Evolutionary conservation across 2,888 invertebrate species (phyloP).

Genomic region (Limnephilus auricula): DNA sequence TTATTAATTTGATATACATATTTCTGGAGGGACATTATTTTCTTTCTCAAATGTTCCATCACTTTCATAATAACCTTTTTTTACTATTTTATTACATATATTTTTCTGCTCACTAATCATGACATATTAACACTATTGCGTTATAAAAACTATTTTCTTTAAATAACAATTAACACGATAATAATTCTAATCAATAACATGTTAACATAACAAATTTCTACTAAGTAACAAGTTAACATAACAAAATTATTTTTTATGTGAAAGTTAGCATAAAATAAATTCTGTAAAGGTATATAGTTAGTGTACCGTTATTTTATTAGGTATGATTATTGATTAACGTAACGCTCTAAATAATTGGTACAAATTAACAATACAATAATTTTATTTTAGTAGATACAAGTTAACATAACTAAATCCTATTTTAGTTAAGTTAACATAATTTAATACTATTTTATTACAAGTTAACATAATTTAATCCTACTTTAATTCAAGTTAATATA

Average conservation of each 20-base stretch:
- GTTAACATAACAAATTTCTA: no score
- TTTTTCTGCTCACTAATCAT: not conserved
- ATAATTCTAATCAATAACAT: no score
- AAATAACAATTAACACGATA: not conserved
- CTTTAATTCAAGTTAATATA: not conserved
- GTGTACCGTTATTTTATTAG: not conserved
- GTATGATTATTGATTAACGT: not conserved
- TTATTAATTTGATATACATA: no score
- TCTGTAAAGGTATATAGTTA: not conserved
- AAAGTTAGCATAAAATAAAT: not conserved
- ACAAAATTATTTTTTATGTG: conserved; percentile 29
- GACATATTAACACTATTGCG: not conserved
- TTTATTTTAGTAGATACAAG: no score
- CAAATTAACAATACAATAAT: not conserved
- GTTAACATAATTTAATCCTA: not conserved
- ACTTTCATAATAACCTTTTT: not conserved
- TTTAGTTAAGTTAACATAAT: not conserved
- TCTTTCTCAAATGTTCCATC: not conserved
- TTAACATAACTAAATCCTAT: not conserved
- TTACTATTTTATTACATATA: not conserved
- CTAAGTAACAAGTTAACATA: not conserved
- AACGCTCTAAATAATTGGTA: not conserved
- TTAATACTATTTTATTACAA: not conserved
- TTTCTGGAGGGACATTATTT: not conserved
- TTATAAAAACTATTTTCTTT: not conserved